Base-by-base conservation (phyloP, 2,888 invertebrate species). In the Quadriops clusia region DNA sequence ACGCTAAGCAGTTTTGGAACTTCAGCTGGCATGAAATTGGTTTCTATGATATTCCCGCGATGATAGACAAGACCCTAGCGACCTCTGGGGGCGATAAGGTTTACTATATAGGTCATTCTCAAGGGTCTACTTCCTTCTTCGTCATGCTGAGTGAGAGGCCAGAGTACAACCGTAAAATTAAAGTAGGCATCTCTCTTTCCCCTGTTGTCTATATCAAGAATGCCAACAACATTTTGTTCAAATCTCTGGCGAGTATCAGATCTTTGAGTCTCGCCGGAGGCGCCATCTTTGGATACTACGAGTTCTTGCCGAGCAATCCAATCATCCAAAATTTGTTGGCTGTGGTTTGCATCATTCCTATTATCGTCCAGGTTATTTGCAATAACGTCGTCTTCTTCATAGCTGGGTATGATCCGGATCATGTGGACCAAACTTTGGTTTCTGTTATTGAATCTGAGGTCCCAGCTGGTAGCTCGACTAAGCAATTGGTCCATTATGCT, bases 21-120 rank as follows among this genome's bases (percentile, higher is more conserved):
- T 79, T 75, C 49, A 31, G 31, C 32, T 89, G 79, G 75, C 82
- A 89, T 50, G 78, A 86, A 52, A 83, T 89, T 53, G 83, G 79
- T 1, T 58, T 68, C 33, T 71, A 65, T 40, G 91, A 93, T 56
- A 50, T 90, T 17, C 85, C 89, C 1, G 73, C 80, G 0, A 77
- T 75, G 60, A 76, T 93, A 23, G 79, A 90, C 51, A 72, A 76
- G 47, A 65, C 77, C 10, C 55, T 77, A 2, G 45, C 53, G 1
- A 30, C 41, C 1, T 79, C 83, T 0, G 67, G 68, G 0, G 60
- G 67, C 14, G 39, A 66, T 1, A 62, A 73, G 24, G 45, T 90
- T 1, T 75, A 77, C 44, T 87, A 84, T 50, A 58, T 84, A 1
- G 89, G 87, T 0, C 84, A 86, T 52, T 87, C 85, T 0, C 74